Base-by-base conservation (phyloP, 2,888 invertebrate species). In the Rhagonycha lutea region DNA sequence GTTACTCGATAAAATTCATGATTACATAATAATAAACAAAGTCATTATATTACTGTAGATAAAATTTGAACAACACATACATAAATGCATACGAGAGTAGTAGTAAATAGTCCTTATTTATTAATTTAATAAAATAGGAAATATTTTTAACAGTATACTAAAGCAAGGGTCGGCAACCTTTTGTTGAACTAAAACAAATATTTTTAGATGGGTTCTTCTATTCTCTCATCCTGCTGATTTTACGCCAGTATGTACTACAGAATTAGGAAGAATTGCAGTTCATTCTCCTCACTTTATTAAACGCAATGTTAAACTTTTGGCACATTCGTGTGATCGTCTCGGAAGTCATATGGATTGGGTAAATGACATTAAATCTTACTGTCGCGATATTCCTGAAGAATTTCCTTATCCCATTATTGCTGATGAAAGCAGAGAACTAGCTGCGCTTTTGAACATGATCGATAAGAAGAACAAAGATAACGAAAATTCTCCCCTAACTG, bases 141-240 rank as follows among this genome's bases (percentile, higher is more conserved):
- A 18, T 18, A 18, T 18, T 18, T 18, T 18, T 18, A 2, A 18
- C 18, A 18, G 18, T 18, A n/a, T n/a, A 18, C 18, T n/a, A n/a
- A n/a, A n/a, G n/a, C n/a, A n/a, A n/a, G n/a, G n/a, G n/a, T n/a
- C n/a, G n/a, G n/a, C n/a, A n/a, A n/a, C n/a, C n/a, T n/a, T n/a
- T n/a, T n/a, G n/a, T n/a, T n/a, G n/a, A n/a, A n/a, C n/a, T n/a
- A 32, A 47, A 47, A n/a, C 8, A 47, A 47, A 18, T 71, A 68
- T 62, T 85, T 87, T 12, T 83, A 95, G 95, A 67, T 95, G 98
- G 98, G 94, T 94, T 75, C 92, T 96, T 83, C 87, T 96, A 24
- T 96, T 96, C 86, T 96, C 96, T 0, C 96, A 96, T 86, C 96
- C 96, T 0, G 93, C 94, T 9, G 96, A 96, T 87, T 97, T 94